A percentile compares a stretch with the other conserved stretches of the same genome.
Evolutionary conservation across 1,140 invertebrate species (phyloP).

Genomic region (Metaphire vulgaris): DNA sequence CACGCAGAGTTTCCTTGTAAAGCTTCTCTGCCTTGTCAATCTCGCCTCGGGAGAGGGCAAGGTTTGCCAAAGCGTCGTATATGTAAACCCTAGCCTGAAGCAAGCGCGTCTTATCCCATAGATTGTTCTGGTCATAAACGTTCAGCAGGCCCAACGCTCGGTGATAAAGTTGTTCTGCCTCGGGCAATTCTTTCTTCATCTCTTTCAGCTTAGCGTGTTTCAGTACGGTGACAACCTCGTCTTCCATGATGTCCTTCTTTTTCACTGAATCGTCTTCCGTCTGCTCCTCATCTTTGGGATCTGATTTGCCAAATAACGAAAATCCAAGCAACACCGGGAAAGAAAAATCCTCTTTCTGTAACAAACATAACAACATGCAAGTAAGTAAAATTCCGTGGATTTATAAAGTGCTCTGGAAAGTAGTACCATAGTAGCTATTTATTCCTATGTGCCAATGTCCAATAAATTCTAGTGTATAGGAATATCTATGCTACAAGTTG

Average conservation of each 20-base stretch:
- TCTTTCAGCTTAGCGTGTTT: slow-evolving; percentile 21
- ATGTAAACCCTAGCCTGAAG: slow-evolving; percentile 71
- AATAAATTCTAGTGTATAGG: too few relatives aligned
- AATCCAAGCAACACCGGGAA: not conserved
- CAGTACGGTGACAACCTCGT: not conserved
- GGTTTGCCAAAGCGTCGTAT: slow-evolving; percentile 82
- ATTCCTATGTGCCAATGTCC: too few relatives aligned
- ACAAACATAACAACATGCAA: too few relatives aligned
- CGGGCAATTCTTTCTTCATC: slow-evolving; percentile 26
- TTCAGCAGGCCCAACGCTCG: slow-evolving; percentile 37
- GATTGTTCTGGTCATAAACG: slow-evolving; percentile 30
- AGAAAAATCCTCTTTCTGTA: too few relatives aligned
- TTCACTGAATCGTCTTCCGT: not conserved
- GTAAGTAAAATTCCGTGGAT: too few relatives aligned
- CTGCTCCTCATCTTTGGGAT: not conserved
- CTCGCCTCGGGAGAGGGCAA: slow-evolving; percentile 69
- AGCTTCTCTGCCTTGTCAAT: slow-evolving; percentile 74
- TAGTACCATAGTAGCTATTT: too few relatives aligned
- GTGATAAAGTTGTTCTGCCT: slow-evolving; percentile 42
- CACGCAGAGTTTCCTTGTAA: slow-evolving; percentile 72
- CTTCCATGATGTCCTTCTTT: not conserved
- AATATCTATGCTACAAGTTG: too few relatives aligned
- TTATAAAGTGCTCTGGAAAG: too few relatives aligned
- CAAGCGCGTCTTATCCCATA: slow-evolving; percentile 36
- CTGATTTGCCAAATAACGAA: not conserved